Base-by-base conservation (phyloP, 2,888 invertebrate genomes). In the Eupithecia insigniata region DNA sequence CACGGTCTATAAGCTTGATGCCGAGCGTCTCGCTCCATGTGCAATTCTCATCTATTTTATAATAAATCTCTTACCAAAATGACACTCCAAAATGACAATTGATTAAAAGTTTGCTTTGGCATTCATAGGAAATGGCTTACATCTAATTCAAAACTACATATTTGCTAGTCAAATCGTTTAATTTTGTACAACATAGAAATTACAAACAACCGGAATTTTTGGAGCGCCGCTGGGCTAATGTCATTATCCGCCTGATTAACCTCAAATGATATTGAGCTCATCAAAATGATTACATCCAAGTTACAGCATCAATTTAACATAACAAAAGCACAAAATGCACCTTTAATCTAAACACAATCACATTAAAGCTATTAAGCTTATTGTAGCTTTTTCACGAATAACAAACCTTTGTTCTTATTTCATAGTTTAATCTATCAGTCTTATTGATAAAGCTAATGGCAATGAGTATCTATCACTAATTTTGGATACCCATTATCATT, bases 311-410 rank as follows among this genome's bases (percentile, higher is more conserved):
- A 58, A 43, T 58, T 58, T 7, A 30, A 60, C 60, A 30, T 30
- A 18, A 60, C 30, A 60, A 28, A 60, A 30, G 60, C 60, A 30
- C 30, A 55, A 55, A 55, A 55, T 55, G 55, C 55, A 26, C 12
- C 55, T 14, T 26, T 55, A 26, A 12, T 55, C 55, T 55, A 55
- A 55, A 55, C 10, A 55, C 55, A 55, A 14, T 55, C 26, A 55
- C 55, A 22, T 22, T 51, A 12, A 51, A 51, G 51, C 51, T 12
- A 14, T 26, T 22, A 55, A 55, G 55, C 26, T 26, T 51, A 2
- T 14, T 3, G 1, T 12, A 26, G 2, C n/a, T n/a, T 2, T 5
- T 4, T 55, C 26, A 55, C 26, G 4, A 55, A 26, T 14, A 55
- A 55, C 26, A 51, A 22, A 22, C 26, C 22, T 26, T 55, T 55